A percentile compares a stretch with the other conserved stretches of the same genome.
These are phyloP conservation scores for Drosophila neocordata DNA, from an alignment of 1,140 invertebrate species.

Conservation along the genomic window DNA sequence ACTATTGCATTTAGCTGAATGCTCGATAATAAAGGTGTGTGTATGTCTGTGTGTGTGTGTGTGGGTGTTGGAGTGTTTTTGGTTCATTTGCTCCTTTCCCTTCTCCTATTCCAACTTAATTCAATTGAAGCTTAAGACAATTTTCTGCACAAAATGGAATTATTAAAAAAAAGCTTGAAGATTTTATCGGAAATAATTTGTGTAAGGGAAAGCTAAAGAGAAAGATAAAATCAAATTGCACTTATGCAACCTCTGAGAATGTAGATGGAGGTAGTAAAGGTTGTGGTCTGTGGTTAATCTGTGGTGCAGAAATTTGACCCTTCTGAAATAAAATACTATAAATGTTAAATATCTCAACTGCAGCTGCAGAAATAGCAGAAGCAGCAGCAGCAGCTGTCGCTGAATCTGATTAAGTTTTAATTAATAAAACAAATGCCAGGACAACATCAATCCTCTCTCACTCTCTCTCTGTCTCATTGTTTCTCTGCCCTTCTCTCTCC, in stretches of 20 bases:
- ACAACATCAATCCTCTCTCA: slow-evolving; percentile 46
- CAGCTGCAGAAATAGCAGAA: background rate
- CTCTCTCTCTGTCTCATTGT: slow-evolving; percentile 24
- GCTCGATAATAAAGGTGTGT: slow-evolving; percentile 14
- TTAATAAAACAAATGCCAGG: slow-evolving; percentile 75
- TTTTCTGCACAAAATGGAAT: slow-evolving; percentile 65
- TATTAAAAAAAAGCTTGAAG: slow-evolving; percentile 60
- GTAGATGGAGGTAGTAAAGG: slow-evolving; percentile 22
- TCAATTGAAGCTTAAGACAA: slow-evolving; percentile 69
- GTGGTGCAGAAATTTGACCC: background rate
- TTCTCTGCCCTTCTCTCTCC: background rate
- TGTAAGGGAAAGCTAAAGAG: slow-evolving; percentile 13
- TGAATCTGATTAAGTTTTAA: slow-evolving; percentile 74
- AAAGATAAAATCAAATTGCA: background rate
- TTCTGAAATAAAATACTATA: background rate
- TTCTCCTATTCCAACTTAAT: slow-evolving; percentile 39
- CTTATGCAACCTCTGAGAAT: background rate
- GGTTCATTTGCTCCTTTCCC: slow-evolving; percentile 9
- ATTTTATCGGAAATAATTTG: slow-evolving; percentile 74
- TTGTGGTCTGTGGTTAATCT: slow-evolving; percentile 13
- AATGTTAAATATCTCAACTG: background rate
- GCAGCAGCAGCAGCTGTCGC: slow-evolving; percentile 35
- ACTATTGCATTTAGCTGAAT: slow-evolving; percentile 4
- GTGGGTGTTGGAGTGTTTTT: background rate
- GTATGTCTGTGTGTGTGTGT: background rate